Base-by-base conservation (phyloP, 2,888 invertebrate genomes). In the Oscheius sp. region DNA sequence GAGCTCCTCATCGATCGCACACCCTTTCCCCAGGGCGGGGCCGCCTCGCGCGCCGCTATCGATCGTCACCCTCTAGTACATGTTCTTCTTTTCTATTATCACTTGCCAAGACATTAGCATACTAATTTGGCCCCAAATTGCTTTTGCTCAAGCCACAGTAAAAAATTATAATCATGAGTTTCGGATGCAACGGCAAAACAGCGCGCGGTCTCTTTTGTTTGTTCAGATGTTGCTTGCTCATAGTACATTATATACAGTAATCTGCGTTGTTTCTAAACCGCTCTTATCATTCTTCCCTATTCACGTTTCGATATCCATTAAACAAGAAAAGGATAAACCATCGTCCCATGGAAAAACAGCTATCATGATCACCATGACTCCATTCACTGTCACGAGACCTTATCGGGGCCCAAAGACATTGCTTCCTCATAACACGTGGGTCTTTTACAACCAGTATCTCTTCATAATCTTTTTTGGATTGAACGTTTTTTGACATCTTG, bases 21-120 rank as follows among this genome's bases (percentile, higher is more conserved):
- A 32, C 54, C 54, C 32, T 54, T 50, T 61, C 20, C 62, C 47
- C 62, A 26, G 26, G 62, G 62, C 45, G 45, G 62, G 44, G 62
- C 45, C 44, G 32, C 50, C 17, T 30, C 51, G 64, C 64, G 64
- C 64, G 32, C 33, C 36, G 33, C 28, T 64, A 64, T 64, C 64
- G 64, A 64, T 64, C 50, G n/a, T n/a, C 36, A n/a, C 56, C 65
- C 57, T 47, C 57, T 67, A 57, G 44, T 66, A 44, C 57, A 66
- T 67, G 57, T 56, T 49, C 57, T 56, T 49, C 57, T 54, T 54
- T 45, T 54, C 49, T 51, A 47, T 63, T 44, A 63, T 28, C 50
- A 49, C 20, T 41, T 41, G 41, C 20, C 41, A 41, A 41, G 41
- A 41, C n/a, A 41, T 41, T 41, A 47, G 20, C 22, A 24, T 12